phyloP scores from a whole-genome alignment of 92 coral and sea anemone genomes.

The Heteractis magnifica region DNA sequence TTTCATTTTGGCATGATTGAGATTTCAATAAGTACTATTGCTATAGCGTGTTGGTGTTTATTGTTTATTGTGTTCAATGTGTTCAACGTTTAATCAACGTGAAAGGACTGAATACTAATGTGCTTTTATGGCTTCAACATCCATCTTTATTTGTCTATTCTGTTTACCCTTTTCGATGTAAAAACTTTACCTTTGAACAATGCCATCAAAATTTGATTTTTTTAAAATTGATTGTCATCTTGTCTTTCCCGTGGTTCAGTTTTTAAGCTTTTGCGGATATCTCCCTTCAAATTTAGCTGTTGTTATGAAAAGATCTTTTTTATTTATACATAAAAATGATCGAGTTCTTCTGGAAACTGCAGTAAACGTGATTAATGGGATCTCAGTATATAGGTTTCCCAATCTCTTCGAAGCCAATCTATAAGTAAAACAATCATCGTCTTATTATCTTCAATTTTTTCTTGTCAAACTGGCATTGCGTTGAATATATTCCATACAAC shows the following conservation, averaged over 20 bases:
- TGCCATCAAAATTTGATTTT: background rate
- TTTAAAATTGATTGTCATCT: background rate
- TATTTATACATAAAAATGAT: background rate
- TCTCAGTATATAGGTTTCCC: background rate
- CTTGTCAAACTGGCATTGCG: background rate
- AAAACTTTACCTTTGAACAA: background rate
- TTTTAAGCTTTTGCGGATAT: background rate
- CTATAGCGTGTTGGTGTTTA: background rate
- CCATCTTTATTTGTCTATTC: background rate
- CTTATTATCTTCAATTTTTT: background rate
- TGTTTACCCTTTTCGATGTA: background rate
- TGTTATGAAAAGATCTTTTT: background rate
- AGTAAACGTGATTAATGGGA: background rate
- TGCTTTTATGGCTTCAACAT: background rate
- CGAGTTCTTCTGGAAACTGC: background rate
- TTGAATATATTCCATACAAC: background rate
- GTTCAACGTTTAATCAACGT: background rate
- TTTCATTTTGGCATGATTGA: too few relatives aligned
- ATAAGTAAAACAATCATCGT: background rate
- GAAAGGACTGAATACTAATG: background rate
- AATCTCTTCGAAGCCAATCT: background rate
- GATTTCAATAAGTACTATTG: too few relatives aligned
- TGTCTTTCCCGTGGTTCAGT: background rate
- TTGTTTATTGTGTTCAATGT: background rate
- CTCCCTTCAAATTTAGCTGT: background rate